Base-by-base conservation (phyloP, 2,888 invertebrate genomes). In the Lycophotia porphyrea region DNA sequence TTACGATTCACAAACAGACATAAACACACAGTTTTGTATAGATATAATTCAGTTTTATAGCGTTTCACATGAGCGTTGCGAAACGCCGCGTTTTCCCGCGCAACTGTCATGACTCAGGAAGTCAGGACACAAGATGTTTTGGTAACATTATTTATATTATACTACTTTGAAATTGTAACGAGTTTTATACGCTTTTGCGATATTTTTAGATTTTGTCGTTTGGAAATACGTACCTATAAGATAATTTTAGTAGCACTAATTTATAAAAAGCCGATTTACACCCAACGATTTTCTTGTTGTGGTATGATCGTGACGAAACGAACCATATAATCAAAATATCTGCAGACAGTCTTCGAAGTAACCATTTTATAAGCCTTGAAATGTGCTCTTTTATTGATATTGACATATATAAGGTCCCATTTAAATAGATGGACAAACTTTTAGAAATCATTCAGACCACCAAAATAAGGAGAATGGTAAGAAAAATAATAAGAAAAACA, bases 1-100 rank as follows among this genome's bases (percentile, higher is more conserved):
- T 88, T 88, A 88, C 81, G 88, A 88, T 84, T 80, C 66, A 86
- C 84, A 88, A 88, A 87, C 85, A 85, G 75, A 84, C 88, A 82
- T 88, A 88, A 88, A 88, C 84, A 85, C 76, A 47, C 70, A 76
- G 73, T 88, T 87, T 85, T 85, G 85, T 87, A 81, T 85, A 84
- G 72, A 84, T 55, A 87, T 88, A 88, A 85, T 81, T 88, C 84
- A 88, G 78, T 81, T 88, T 87, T 85, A 88, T 88, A 78, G 84
- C 77, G 79, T 78, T 69, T 73, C 55, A 69, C 70, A 77, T n/a
- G 74, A 73, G 64, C 24, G 64, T 86, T 87, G 81, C 67, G 79
- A 81, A 84, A 85, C 74, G 67, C 76, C 21, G 75, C 75, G 70
- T 74, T 85, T 84, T 64, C 72, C 73, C 71, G 66, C 73, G 67